Percentiles rank a stretch among this genome's conserved stretches.
phyloP scores from a whole-genome alignment of 2,113 vertebrate species.

The Lampris incognitus region DNA sequence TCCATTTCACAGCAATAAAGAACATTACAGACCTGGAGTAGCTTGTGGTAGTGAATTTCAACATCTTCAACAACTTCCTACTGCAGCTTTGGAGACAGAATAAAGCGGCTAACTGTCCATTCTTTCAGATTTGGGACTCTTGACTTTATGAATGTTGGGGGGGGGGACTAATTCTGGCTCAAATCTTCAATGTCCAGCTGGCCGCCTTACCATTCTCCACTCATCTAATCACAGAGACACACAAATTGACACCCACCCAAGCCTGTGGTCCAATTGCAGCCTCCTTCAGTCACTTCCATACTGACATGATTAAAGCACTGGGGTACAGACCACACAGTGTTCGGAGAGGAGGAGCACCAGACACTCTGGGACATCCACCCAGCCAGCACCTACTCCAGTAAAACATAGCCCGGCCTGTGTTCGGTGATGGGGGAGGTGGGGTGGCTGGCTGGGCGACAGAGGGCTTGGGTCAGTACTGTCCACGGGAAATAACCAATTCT shows the following conservation, averaged over 20 bases:
- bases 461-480: slow-evolving; percentile 10
- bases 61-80: slow-evolving; percentile 1
- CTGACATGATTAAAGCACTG: slow-evolving; percentile 49
- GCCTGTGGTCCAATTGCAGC: slow-evolving; percentile 42
- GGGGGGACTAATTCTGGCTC: not conserved
- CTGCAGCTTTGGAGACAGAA: slow-evolving; percentile 7
- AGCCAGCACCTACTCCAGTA: slow-evolving; percentile 35
- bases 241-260: slow-evolving; percentile 36
- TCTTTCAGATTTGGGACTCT: not conserved
- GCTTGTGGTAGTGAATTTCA: slow-evolving; percentile 4
- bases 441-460: not conserved
- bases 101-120: not conserved
- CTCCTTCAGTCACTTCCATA: slow-evolving; percentile 38
- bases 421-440: slow-evolving; percentile 13
- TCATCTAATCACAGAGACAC: slow-evolving; percentile 30
- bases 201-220: slow-evolving; percentile 8
- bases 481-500: slow-evolving; percentile 8
- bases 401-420: slow-evolving; percentile 27
- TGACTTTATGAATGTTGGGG: not conserved
- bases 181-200: slow-evolving; percentile 8
- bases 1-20: not conserved
- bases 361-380: not conserved
- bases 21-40: not conserved
- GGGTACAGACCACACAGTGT: slow-evolving; percentile 45
- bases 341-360: slow-evolving; percentile 16